A percentile compares a stretch with the other conserved stretches of the same genome.
Evolutionary conservation across 2,113 vertebrate genomes (phyloP).

Genomic region (Miniopterus natalensis): DNA sequence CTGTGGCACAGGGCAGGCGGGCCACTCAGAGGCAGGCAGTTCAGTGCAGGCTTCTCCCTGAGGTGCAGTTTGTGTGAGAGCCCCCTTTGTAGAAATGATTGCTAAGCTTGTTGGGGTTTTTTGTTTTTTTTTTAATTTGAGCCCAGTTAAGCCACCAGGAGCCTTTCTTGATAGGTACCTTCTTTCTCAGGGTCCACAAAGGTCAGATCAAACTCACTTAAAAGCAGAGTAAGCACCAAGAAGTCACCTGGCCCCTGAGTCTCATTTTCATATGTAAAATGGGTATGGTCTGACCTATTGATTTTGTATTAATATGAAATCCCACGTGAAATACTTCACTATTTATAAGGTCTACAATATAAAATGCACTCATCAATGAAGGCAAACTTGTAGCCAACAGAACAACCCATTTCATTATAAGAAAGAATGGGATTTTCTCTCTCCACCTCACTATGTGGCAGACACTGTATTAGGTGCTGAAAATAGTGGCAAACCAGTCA

Average conservation of each 20-base stretch:
- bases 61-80: neutral
- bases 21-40: neutral
- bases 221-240: neutral
- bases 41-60: neutral
- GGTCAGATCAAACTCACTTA: neutral
- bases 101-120: neutral
- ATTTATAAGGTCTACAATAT: neutral
- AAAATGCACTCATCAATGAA: neutral
- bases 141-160: neutral
- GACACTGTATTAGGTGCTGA: neutral
- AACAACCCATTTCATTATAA: neutral
- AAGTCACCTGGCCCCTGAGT: neutral
- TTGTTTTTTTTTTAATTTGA: neutral
- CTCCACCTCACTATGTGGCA: neutral
- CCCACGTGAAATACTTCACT: neutral
- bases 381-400: conserved; percentile 6
- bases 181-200: neutral
- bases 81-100: neutral
- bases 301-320: conserved; percentile 33
- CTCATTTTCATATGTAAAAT: conserved; percentile 27
- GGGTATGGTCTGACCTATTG: neutral
- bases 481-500: neutral
- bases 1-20: neutral
- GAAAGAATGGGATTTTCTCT: neutral
- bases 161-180: neutral